Evolutionary conservation across 2,888 invertebrate species (phyloP), one percentile per base, ranked within the genome.

Genomic region (Agriopis aurantiaria): DNA sequence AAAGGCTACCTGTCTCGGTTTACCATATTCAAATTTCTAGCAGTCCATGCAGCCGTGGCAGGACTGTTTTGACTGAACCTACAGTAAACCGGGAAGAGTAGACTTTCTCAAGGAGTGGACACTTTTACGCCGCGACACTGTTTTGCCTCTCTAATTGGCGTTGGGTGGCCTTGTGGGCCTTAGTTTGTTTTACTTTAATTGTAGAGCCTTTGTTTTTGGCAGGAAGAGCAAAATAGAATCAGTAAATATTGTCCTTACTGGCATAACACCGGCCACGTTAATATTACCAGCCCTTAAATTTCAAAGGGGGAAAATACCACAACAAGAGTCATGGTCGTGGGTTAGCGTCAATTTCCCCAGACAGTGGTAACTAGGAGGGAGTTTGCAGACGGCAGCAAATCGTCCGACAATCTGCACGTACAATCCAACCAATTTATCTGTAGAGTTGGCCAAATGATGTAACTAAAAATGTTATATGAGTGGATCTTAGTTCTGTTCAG

Each of bases 351-450:
- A 68, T 68, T 68, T 53, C 48, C 12, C 17, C 43, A 53, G 23
- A 53, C 53, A 55, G 53, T 59, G 46, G 48, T 12, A 49, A 45
- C 0, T 64, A 12, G 33, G 6, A 55, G 45, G 59, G 43, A 48
- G 48, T 52, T 48, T 49, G 64, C 48, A 60, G 68, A 64, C 52
- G 33, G 84, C 86, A 85, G 72, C 73, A 76, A 82, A 67, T 83
- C 86, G 88, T 6, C 17, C 14, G 53, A 43, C 60, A 83, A 88
- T 88, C 88, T 89, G 89, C 91, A 91, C 46, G 58, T 58, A 58
- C 33, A 46, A 46, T 12, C 4, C 8, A 8, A n/a, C 46, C 23
- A 48, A 23, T 5, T 46, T 23, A 57, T 10, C 10, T 58, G 12
- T 23, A 12, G 23, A 17, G 8, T 2, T 46, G 46, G 1, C 4